Evolutionary conservation across 2,797 vertebrate species (phyloP).

Genomic region (Scomberomorus guttatus): DNA sequence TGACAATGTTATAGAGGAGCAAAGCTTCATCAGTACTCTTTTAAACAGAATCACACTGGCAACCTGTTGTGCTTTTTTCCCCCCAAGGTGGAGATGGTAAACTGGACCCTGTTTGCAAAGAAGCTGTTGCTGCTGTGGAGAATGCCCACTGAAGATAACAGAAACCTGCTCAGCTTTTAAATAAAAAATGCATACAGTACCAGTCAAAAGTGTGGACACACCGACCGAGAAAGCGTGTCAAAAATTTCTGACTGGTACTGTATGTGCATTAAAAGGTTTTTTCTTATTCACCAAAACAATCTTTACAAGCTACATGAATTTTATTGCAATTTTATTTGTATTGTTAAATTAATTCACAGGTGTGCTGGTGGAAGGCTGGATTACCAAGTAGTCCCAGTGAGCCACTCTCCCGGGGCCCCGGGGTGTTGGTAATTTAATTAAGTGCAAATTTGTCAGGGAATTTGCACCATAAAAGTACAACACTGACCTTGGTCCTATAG

Average conservation of each 20-base stretch:
- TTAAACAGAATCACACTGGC: neutral
- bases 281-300: neutral
- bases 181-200: neutral
- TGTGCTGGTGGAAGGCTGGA: neutral
- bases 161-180: neutral
- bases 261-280: neutral
- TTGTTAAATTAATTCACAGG: slow-evolving; percentile 7
- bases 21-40: neutral
- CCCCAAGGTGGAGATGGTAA: slow-evolving; percentile 79
- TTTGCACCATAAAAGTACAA: neutral
- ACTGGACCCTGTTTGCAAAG: slow-evolving; percentile 76
- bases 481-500: neutral
- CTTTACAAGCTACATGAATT: no score
- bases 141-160: slow-evolving; percentile 51
- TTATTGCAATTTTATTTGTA: neutral
- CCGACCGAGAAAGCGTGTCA: no score
- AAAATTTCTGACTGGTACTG: no score
- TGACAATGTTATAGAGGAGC: no score
- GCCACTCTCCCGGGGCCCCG: no score
- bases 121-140: slow-evolving; percentile 73
- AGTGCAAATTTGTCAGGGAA: neutral
- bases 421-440: no score
- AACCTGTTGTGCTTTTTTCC: slow-evolving; percentile 7
- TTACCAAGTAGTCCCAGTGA: no score
- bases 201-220: no score